Conservation (phyloP, 2,113 vertebrate genomes). For the Cricetomys ansorgei region DNA sequence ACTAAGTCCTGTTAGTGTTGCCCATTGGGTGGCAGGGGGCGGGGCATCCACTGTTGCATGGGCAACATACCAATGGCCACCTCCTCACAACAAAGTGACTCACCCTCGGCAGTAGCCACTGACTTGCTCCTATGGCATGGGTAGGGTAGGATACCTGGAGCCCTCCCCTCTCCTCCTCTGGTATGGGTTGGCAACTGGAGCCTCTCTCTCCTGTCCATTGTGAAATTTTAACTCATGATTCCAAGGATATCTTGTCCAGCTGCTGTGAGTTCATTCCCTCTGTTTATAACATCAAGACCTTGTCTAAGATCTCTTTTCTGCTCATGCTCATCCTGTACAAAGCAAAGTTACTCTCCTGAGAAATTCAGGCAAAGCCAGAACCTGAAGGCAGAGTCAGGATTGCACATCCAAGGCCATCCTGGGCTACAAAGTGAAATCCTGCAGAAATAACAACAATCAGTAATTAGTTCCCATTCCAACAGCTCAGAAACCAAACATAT, state of each 20-base stretch:
- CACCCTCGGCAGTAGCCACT: background rate
- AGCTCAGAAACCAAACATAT: background rate
- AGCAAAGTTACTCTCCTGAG: background rate
- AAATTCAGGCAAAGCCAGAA: background rate
- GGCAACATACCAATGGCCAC: background rate
- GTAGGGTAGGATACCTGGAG: accelerated
- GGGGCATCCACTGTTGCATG: background rate
- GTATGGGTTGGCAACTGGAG: too few species aligned
- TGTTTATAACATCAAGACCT: background rate
- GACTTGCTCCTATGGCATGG: too few species aligned
- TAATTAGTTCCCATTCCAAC: background rate
- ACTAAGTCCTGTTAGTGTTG: background rate
- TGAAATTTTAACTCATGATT: background rate
- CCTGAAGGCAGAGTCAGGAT: background rate
- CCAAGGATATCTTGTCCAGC: background rate
- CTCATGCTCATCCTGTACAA: accelerated
- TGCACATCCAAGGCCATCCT: background rate
- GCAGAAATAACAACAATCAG: background rate
- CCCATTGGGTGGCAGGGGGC: background rate
- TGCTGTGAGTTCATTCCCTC: background rate
- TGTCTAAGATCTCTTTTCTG: background rate
- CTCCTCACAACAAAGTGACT: too few species aligned
- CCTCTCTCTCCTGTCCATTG: background rate
- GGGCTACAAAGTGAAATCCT: background rate
- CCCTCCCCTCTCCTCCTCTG: background rate